Conservation (phyloP, 2,888 invertebrate genomes). For the Limnephilus lunatus region DNA sequence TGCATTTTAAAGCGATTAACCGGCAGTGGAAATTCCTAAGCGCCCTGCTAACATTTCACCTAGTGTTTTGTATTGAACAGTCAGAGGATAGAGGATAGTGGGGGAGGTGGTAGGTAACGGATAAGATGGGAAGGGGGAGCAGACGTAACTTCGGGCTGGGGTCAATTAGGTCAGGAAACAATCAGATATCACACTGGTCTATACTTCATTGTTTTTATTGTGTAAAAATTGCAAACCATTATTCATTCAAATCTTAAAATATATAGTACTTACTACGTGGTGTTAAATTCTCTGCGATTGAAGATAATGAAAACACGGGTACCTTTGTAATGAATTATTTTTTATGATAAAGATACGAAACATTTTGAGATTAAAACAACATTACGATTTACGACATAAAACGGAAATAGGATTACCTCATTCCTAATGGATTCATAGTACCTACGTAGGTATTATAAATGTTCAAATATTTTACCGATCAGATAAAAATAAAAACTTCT, state of each 20-base stretch:
- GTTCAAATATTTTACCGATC: neutral
- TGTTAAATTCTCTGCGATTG: neutral
- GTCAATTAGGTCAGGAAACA: neutral
- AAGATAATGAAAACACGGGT: neutral
- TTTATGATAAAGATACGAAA: neutral
- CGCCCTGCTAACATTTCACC: neutral
- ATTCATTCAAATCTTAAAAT: neutral
- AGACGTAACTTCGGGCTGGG: neutral
- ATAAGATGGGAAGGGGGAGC: neutral
- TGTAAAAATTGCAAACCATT: neutral
- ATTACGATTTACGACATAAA: neutral
- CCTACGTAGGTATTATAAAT: neutral
- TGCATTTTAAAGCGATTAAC: conserved; percentile 8
- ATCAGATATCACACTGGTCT: neutral
- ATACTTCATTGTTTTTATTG: too few relatives aligned
- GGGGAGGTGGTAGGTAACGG: neutral
- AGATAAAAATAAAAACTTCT: neutral
- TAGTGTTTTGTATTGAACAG: neutral
- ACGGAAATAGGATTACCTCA: neutral
- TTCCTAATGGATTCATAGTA: neutral
- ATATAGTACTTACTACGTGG: neutral
- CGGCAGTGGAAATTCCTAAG: neutral
- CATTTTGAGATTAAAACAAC: neutral
- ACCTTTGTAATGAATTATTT: neutral
- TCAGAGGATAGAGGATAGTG: neutral